Evolutionary conservation across 2,797 vertebrate species (phyloP).

Genomic region (Dallia pectoralis): DNA sequence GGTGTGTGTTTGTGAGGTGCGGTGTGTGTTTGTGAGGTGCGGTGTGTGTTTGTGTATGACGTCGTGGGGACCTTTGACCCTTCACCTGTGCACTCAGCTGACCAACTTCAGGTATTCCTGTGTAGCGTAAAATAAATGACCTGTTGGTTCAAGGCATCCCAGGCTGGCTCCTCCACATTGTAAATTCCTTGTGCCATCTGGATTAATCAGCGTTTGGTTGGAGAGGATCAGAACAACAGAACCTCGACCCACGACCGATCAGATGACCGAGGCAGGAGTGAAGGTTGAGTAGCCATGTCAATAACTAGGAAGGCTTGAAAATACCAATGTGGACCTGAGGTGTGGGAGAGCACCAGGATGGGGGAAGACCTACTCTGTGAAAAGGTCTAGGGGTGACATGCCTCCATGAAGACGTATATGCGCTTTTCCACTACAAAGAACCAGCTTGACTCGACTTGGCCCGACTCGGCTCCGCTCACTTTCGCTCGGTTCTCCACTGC

Average conservation of each 20-base stretch:
- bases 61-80: conserved; percentile 31
- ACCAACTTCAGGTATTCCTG: conserved; percentile 52
- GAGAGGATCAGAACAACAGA: conserved; percentile 33
- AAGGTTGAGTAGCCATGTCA: no score
- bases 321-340: background rate
- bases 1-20: no score
- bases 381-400: conserved; percentile 16
- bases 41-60: conserved; percentile 9
- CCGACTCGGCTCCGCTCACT: no score
- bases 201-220: conserved; percentile 55
- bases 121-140: conserved; percentile 29
- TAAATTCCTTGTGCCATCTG: conserved; percentile 39
- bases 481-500: no score
- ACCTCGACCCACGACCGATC: background rate
- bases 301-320: no score
- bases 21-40: no score
- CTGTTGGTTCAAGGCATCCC: conserved; percentile 54
- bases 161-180: conserved; percentile 10
- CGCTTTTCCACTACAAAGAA: no score
- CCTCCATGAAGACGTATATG: conserved; percentile 33
- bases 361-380: conserved; percentile 48
- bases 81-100: conserved; percentile 60
- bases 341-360: background rate
- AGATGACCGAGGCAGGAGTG: background rate
- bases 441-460: no score